Evolutionary conservation across 92 coral and sea anemone species (phyloP).

Genomic region (Montipora capitata): DNA sequence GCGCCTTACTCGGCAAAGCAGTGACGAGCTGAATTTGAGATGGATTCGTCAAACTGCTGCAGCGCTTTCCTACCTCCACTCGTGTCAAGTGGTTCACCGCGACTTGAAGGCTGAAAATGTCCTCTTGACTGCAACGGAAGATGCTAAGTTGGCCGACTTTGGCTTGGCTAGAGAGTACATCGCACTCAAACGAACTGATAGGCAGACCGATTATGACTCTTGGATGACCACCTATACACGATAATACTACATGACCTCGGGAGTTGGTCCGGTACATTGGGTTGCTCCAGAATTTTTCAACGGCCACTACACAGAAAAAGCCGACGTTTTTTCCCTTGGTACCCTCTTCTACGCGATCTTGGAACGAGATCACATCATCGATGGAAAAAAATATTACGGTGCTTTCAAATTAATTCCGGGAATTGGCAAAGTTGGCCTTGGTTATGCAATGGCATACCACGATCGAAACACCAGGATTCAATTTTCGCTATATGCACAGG

Average conservation of each 20-base stretch:
- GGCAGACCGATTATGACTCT: background rate
- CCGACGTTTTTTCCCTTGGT: constrained; percentile 82
- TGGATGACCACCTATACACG: constrained; percentile 17
- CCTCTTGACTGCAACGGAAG: constrained; percentile 73
- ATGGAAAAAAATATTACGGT: constrained; percentile 51
- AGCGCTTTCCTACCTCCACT: constrained; percentile 64
- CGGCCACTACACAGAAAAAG: constrained; percentile 62
- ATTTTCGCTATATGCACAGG: constrained; percentile 27
- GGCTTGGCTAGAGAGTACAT: constrained; percentile 72
- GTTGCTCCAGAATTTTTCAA: constrained; percentile 80
- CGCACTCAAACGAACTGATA: constrained; percentile 27
- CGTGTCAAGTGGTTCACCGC: constrained; percentile 77
- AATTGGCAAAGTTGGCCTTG: constrained; percentile 37
- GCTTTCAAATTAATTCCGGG: constrained; percentile 39
- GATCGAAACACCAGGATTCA: constrained; percentile 4
- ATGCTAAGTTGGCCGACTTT: constrained; percentile 82
- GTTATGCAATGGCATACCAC: constrained; percentile 35
- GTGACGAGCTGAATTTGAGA: constrained; percentile 38
- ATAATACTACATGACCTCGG: constrained; percentile 54
- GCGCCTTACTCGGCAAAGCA: constrained; percentile 72
- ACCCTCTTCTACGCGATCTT: constrained; percentile 70
- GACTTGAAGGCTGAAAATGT: constrained; percentile 89
- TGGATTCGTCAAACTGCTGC: constrained; percentile 79
- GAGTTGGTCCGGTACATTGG: constrained; percentile 55
- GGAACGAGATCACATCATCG: constrained; percentile 52